phyloP scores from a whole-genome alignment of 2,888 invertebrate genomes.

The Argyra leucocephala region DNA sequence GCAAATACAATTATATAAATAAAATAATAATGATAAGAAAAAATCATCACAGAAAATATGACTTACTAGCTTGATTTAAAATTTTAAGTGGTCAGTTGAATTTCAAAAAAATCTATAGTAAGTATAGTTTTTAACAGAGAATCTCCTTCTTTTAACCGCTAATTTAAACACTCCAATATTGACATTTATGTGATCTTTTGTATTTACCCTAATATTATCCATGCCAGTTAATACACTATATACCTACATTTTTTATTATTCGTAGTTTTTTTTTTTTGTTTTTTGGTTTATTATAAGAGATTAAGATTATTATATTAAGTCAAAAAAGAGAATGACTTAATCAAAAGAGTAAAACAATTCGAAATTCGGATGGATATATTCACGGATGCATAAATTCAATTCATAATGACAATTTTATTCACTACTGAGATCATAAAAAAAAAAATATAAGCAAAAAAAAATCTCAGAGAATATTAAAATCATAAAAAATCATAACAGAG shows the following conservation, averaged over 20 bases:
- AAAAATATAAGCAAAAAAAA: no score
- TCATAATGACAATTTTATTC: conserved; percentile 6
- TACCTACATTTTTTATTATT: no score
- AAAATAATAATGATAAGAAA: no score
- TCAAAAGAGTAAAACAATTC: not conserved
- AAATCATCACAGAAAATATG: not conserved
- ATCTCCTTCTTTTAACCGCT: not conserved
- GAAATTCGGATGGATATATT: not conserved
- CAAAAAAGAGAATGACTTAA: not conserved
- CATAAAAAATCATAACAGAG: conserved; percentile 6
- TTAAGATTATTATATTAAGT: not conserved
- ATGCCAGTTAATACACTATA: no score
- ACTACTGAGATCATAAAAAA: not conserved
- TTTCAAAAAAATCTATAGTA: not conserved
- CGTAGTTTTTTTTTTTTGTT: no score
- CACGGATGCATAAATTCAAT: not conserved
- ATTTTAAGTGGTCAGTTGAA: not conserved
- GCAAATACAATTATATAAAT: not conserved
- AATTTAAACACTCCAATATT: not conserved
- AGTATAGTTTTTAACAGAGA: not conserved
- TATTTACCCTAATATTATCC: not conserved
- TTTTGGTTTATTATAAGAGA: no score
- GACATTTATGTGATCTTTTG: not conserved
- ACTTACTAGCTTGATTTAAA: not conserved
- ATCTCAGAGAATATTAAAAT: not conserved